Conservation (phyloP, 2,113 vertebrate species). For the Misgurnus anguillicaudatus region DNA sequence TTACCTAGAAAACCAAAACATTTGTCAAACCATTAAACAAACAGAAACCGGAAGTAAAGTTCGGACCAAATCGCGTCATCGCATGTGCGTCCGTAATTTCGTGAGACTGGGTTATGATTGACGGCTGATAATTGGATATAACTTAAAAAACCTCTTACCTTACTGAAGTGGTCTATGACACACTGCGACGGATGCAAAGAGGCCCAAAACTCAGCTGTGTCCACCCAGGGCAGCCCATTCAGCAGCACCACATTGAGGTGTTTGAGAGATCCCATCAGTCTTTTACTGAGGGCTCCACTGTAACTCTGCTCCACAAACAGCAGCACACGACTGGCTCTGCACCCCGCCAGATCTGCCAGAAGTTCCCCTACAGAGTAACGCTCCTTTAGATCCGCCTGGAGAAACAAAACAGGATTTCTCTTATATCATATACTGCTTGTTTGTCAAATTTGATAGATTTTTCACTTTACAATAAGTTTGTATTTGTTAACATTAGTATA, state of each 20-base stretch:
- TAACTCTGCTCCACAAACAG: conserved; percentile 82
- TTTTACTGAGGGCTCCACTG: conserved; percentile 72
- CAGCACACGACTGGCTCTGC: conserved; percentile 73
- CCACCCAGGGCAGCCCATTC: conserved; percentile 55
- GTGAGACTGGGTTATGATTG: too few species aligned
- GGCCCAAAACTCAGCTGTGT: conserved; percentile 66
- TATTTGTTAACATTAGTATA: too few species aligned
- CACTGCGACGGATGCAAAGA: conserved; percentile 66
- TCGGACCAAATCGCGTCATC: too few species aligned
- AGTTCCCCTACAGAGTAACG: conserved; percentile 66
- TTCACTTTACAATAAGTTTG: neutral
- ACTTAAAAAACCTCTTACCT: conserved; percentile 54
- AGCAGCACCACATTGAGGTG: conserved; percentile 77
- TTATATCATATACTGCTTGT: neutral
- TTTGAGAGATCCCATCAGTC: conserved; percentile 73
- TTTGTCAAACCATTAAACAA: too few species aligned
- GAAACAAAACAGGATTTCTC: neutral
- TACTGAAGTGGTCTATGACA: conserved; percentile 73
- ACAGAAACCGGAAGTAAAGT: too few species aligned
- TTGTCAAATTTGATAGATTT: neutral
- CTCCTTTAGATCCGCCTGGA: conserved; percentile 68
- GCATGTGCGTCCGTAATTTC: too few species aligned
- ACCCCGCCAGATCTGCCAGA: conserved; percentile 68
- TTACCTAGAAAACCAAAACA: too few species aligned
- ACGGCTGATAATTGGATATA: too few species aligned